A percentile compares a stretch with the other conserved stretches of the same genome.
phyloP scores from a whole-genome alignment of 2,113 vertebrate species.

The Ictalurus punctatus region DNA sequence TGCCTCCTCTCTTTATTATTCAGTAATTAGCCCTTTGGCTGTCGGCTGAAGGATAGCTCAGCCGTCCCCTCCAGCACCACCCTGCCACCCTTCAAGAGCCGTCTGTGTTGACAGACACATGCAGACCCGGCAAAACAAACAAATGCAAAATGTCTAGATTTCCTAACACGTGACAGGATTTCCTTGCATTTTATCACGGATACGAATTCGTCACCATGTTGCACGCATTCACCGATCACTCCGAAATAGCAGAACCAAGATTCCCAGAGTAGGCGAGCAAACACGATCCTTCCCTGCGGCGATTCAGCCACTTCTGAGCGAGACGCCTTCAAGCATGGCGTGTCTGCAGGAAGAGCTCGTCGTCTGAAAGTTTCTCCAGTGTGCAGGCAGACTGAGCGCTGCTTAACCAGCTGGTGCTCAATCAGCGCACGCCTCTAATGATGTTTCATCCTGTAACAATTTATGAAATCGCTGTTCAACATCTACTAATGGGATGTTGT shows the following conservation, averaged over 20 bases:
- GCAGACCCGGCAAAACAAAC: slow-evolving; percentile 58
- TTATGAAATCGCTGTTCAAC: slow-evolving; percentile 42
- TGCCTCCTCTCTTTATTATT: slow-evolving; percentile 62
- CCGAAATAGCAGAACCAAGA: slow-evolving; percentile 40
- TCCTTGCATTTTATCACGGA: background rate
- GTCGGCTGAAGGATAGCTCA: slow-evolving; percentile 53
- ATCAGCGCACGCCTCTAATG: slow-evolving; percentile 38
- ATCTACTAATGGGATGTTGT: slow-evolving; percentile 37
- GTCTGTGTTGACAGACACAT: slow-evolving; percentile 62
- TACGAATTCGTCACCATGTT: background rate
- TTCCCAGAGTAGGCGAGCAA: slow-evolving; percentile 23
- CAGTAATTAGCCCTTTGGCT: slow-evolving; percentile 66
- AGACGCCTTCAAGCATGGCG: background rate
- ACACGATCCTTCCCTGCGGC: slow-evolving; percentile 22
- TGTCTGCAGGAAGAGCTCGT: background rate
- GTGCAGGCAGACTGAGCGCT: slow-evolving; percentile 19
- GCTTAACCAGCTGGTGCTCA: slow-evolving; percentile 44
- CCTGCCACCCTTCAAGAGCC: slow-evolving; percentile 37
- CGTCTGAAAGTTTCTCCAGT: slow-evolving; percentile 24
- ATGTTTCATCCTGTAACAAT: slow-evolving; percentile 38
- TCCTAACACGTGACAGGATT: background rate
- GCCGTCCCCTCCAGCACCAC: background rate
- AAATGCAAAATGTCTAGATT: slow-evolving; percentile 2
- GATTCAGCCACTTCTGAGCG: slow-evolving; percentile 4
- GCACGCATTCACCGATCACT: slow-evolving; percentile 41